These are phyloP conservation scores for Corythornis vintsioides DNA, from an alignment of 2,113 vertebrate genomes.

Conservation along the genomic window DNA sequence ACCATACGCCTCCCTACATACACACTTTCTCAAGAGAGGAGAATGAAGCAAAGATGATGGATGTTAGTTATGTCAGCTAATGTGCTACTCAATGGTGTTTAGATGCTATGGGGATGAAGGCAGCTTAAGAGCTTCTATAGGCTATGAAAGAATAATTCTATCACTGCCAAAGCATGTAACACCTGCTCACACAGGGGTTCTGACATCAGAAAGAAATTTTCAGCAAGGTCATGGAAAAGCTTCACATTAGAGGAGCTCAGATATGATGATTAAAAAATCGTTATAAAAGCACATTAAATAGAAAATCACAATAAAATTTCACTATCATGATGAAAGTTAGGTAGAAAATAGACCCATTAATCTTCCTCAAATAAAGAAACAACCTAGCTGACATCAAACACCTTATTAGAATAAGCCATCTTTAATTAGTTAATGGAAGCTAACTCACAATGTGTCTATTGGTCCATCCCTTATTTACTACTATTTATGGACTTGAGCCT, in stretches of 20 bases:
- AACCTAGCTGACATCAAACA: not conserved
- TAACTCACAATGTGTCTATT: not conserved
- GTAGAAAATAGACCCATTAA: not conserved
- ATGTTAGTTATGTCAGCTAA: conserved; percentile 32
- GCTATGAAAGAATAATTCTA: conserved; percentile 41
- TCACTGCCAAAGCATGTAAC: conserved; percentile 12
- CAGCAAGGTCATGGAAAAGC: not conserved
- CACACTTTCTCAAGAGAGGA: not conserved
- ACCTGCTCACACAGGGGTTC: not conserved
- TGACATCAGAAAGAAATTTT: conserved; percentile 24
- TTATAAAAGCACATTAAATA: not conserved
- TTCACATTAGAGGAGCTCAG: not conserved
- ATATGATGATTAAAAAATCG: not conserved
- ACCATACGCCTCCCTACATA: not conserved
- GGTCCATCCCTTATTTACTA: not conserved
- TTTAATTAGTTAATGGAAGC: conserved; percentile 1
- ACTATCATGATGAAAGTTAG: not conserved
- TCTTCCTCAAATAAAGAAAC: not conserved
- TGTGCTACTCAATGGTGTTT: conserved; percentile 37
- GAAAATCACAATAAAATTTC: not conserved
- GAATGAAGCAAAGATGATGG: conserved; percentile 20
- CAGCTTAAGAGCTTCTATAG: conserved; percentile 30
- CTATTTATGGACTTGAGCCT: not conserved
- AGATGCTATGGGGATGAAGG: conserved; percentile 20
- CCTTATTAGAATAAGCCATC: not conserved